Conservation (phyloP, 92 coral and sea anemone species). For the Montipora capitata region DNA sequence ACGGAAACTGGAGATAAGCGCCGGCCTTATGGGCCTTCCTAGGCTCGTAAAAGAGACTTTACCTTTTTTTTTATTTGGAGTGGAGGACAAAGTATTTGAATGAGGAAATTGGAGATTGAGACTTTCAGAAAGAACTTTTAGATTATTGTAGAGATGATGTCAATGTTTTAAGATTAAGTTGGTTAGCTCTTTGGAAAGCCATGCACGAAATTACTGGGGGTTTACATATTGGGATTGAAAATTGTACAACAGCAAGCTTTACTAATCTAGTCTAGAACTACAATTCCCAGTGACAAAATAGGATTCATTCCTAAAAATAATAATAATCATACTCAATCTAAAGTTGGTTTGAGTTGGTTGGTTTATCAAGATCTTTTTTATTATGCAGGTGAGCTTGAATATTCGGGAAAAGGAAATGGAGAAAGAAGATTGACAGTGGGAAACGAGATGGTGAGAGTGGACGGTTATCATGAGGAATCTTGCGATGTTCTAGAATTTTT, state of each 20-base stretch:
- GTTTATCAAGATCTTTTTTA: not conserved
- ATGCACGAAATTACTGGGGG: not conserved
- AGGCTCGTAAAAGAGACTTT: too few species aligned
- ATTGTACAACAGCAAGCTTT: not conserved
- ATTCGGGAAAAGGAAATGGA: not conserved
- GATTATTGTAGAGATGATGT: not conserved
- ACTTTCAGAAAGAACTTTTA: not conserved
- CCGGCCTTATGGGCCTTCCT: too few species aligned
- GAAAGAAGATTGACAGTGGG: not conserved
- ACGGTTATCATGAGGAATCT: not conserved
- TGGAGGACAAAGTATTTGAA: too few species aligned
- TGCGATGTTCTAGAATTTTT: not conserved
- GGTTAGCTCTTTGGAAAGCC: not conserved
- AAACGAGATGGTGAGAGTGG: not conserved
- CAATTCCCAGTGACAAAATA: not conserved
- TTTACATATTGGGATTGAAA: not conserved
- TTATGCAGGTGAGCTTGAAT: not conserved
- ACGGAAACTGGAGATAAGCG: too few species aligned
- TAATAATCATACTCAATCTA: not conserved
- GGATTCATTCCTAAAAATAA: not conserved
- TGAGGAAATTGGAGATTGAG: not conserved
- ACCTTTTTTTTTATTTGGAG: too few species aligned
- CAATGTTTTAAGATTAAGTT: not conserved
- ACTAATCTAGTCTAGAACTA: not conserved
- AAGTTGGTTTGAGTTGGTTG: not conserved